A percentile compares a stretch with the other conserved stretches of the same genome.
Evolutionary conservation across 2,797 vertebrate genomes (phyloP).

Genomic region (Xyrichtys novacula): DNA sequence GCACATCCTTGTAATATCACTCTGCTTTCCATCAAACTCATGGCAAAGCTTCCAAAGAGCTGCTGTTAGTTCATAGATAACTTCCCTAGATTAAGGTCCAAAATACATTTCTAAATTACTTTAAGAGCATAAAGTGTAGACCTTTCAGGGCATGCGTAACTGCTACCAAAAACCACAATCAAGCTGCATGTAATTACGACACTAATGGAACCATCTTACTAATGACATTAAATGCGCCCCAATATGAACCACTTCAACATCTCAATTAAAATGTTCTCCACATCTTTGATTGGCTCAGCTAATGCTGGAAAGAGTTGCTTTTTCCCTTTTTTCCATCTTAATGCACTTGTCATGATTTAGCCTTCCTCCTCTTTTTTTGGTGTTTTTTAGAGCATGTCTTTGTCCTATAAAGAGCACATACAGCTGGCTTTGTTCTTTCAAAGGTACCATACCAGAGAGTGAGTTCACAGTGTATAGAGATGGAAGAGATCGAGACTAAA

Average conservation of each 20-base stretch:
- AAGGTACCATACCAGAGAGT: no score
- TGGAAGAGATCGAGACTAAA: no score
- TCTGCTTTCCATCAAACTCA: background rate
- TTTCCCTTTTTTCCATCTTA: background rate
- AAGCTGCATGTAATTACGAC: background rate
- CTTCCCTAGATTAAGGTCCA: background rate
- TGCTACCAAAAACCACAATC: conserved; percentile 2
- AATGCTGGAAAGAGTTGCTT: background rate
- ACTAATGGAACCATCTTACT: background rate
- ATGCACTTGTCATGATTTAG: background rate
- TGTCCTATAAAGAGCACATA: background rate
- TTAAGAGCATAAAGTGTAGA: background rate
- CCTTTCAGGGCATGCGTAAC: background rate
- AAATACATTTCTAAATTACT: conserved; percentile 20
- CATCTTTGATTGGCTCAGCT: background rate
- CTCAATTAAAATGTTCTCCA: background rate
- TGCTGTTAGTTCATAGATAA: conserved; percentile 11
- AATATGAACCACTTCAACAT: background rate
- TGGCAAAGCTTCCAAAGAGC: conserved; percentile 6
- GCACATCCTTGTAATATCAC: background rate
- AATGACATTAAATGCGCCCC: background rate
- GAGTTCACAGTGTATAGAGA: no score
- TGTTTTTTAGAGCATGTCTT: background rate
- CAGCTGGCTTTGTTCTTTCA: no score
- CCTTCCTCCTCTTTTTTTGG: background rate